These are phyloP conservation scores for Caenorhabditis sp. DNA, from an alignment of 2,888 invertebrate genomes.

Conservation along the genomic window DNA sequence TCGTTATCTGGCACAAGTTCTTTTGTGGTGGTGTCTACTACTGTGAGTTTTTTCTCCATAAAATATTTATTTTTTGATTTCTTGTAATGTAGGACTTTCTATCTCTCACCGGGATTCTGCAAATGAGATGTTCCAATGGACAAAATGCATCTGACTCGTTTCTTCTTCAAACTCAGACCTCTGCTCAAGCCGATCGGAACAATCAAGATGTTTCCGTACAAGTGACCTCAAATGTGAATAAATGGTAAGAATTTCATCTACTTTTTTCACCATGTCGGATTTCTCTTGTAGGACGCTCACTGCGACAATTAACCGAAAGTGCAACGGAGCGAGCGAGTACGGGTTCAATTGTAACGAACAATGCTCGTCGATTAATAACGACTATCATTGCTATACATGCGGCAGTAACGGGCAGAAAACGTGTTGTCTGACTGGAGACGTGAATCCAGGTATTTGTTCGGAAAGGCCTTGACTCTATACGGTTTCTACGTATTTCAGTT, in stretches of 20 bases:
- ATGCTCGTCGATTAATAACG: constrained; percentile 49
- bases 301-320: constrained; percentile 36
- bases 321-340: constrained; percentile 42
- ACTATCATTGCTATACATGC: constrained; percentile 61
- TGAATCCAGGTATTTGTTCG: constrained; percentile 44
- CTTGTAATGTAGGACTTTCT: constrained; percentile 39
- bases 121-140: constrained; percentile 44
- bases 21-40: constrained; percentile 36
- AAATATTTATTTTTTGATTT: neutral
- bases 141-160: constrained; percentile 43
- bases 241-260: constrained; percentile 32
- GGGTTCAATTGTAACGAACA: constrained; percentile 68
- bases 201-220: constrained; percentile 26
- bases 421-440: constrained; percentile 54
- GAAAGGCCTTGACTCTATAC: neutral
- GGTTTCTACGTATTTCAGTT: constrained; percentile 14
- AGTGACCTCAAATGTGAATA: constrained; percentile 14
- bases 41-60: constrained; percentile 24
- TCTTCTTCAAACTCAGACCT: constrained; percentile 31
- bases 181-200: constrained; percentile 34
- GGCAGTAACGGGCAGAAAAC: constrained; percentile 54
- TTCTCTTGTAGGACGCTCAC: constrained; percentile 34
- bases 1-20: constrained; percentile 21
- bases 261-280: constrained; percentile 10
- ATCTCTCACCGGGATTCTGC: constrained; percentile 40